phyloP scores from a whole-genome alignment of 1,140 invertebrate species.

The Heliothis virescens region DNA sequence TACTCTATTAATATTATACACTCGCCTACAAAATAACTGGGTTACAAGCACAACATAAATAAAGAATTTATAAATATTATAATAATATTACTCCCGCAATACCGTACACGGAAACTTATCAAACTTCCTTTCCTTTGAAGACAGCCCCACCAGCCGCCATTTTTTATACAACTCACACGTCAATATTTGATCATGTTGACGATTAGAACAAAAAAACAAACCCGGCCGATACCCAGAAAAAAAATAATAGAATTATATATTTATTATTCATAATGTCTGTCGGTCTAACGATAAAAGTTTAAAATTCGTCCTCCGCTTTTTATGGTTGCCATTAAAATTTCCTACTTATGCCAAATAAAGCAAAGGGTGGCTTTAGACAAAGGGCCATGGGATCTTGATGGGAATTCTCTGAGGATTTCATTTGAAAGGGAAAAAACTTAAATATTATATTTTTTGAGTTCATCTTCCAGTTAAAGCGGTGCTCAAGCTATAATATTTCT shows the following conservation, averaged over 20 bases:
- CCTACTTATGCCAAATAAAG: slow-evolving; percentile 67
- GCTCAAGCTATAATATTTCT: background rate
- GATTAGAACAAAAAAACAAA: slow-evolving; percentile 29
- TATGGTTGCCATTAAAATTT: slow-evolving; percentile 64
- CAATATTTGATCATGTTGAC: slow-evolving; percentile 35
- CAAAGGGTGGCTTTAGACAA: slow-evolving; percentile 61
- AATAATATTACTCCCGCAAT: background rate
- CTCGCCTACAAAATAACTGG: too few relatives aligned
- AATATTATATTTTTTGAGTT: slow-evolving; percentile 64
- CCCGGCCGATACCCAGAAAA: slow-evolving; percentile 41
- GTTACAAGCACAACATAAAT: too few relatives aligned
- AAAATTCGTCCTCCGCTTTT: slow-evolving; percentile 58
- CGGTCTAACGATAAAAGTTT: slow-evolving; percentile 68
- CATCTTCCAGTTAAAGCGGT: slow-evolving; percentile 21
- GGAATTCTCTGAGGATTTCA: slow-evolving; percentile 58
- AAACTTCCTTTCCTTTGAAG: background rate
- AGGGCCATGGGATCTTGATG: slow-evolving; percentile 57
- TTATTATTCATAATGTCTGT: slow-evolving; percentile 50
- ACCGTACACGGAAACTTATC: background rate
- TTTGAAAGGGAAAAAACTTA: slow-evolving; percentile 58
- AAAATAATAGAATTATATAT: slow-evolving; percentile 67
- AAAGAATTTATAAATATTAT: too few relatives aligned
- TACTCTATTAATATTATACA: background rate
- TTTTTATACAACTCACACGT: slow-evolving; percentile 30
- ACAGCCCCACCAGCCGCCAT: background rate